Evolutionary conservation across 1,140 invertebrate species (phyloP).

Genomic region (Formica exsecta): DNA sequence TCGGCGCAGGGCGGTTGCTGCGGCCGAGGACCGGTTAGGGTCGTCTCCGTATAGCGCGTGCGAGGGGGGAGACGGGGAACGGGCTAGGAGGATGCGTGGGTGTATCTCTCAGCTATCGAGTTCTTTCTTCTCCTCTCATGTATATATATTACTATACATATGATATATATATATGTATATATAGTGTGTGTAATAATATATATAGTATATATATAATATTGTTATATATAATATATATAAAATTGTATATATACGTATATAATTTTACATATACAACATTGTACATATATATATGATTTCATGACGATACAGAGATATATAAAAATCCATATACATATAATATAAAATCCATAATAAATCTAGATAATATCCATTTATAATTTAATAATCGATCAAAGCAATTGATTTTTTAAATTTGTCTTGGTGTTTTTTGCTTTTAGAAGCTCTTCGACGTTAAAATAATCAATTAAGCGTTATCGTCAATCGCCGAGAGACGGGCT

Average conservation of each 20-base stretch:
- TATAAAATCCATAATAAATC: neutral
- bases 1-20: constrained; percentile 52
- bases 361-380: neutral
- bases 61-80: constrained; percentile 42
- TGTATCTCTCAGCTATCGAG: constrained; percentile 75
- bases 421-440: no score
- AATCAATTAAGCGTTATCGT: neutral
- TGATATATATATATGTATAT: no score
- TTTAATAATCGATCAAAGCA: no score
- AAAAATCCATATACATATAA: neutral
- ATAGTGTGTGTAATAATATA: no score
- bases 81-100: constrained; percentile 72
- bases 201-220: no score
- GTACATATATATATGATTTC: neutral
- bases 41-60: constrained; percentile 66
- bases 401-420: no score
- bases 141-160: neutral
- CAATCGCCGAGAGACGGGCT: constrained; percentile 7
- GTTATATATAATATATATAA: no score
- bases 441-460: neutral
- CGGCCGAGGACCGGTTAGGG: constrained; percentile 72
- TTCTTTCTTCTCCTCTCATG: constrained; percentile 64
- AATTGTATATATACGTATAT: no score
- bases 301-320: neutral
- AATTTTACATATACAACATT: no score